These are phyloP conservation scores for Heptranchias perlo DNA, from an alignment of 2,113 vertebrate species.

Conservation along the genomic window DNA sequence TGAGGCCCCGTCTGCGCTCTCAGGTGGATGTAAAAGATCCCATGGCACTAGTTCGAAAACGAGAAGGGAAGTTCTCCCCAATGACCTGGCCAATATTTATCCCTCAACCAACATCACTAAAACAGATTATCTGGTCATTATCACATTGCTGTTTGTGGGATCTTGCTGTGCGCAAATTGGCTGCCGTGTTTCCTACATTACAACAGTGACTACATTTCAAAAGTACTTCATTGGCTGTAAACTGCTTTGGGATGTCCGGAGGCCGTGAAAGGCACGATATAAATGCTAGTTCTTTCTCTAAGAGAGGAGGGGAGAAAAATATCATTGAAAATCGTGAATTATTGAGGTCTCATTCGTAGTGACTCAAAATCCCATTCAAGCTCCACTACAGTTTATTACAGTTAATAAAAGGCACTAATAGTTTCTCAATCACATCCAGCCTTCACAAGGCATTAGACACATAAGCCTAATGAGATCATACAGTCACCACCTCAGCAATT, in stretches of 20 bases:
- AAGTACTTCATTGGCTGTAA: neutral
- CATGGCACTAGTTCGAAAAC: neutral
- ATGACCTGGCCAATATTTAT: neutral
- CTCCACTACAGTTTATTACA: neutral
- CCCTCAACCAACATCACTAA: neutral
- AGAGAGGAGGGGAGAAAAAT: neutral
- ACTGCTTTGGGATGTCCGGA: neutral
- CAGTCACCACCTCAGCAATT: neutral
- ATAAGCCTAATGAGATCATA: neutral
- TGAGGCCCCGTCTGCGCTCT: neutral
- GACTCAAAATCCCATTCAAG: neutral
- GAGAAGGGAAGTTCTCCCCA: neutral
- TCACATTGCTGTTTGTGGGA: neutral
- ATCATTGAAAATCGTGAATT: neutral
- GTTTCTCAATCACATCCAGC: neutral
- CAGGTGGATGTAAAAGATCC: neutral
- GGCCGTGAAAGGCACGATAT: neutral
- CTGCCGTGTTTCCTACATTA: neutral
- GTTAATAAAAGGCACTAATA: neutral
- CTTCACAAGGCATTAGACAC: neutral
- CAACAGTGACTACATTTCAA: neutral
- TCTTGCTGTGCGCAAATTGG: neutral
- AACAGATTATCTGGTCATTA: neutral
- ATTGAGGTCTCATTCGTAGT: neutral
- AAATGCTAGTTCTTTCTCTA: neutral